Base-by-base conservation (phyloP, 53 echinoderm and acorn worm genomes). In the Luidia sarsii region DNA sequence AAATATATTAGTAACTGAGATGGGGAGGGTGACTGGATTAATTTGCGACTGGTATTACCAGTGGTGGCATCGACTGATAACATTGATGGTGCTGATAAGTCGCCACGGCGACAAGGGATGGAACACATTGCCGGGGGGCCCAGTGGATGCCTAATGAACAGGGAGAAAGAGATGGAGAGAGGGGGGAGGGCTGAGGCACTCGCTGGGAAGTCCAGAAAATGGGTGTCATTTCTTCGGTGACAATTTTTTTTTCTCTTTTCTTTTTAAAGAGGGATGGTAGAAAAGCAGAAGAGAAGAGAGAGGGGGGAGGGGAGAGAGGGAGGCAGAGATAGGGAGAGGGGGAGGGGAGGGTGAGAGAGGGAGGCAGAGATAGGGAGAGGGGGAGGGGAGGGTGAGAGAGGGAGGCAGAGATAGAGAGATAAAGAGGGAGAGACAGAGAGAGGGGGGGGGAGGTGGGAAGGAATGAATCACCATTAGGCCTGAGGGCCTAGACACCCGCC, bases 1-100 rank as follows among this genome's bases (percentile, higher is more conserved):
- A 61, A 15, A 59, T 77, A 60, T 77, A 77, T 77, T 77, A 77
- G 77, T 77, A 77, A 60, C 77, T 46, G 32, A 77, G 60, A 59
- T 77, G 16, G 77, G n/a, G n/a, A n/a, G n/a, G n/a, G n/a, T n/a
- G n/a, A n/a, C n/a, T 27, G 77, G 77, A 77, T 77, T 77, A 77
- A 77, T 77, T 77, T 61, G 77, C 59, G 59, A 46, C 60, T 48
- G 48, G 61, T 43, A 61, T 61, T 77, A 41, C 59, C 55, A 33
- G 30, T 34, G 63, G 67, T 67, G 43, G 67, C 67, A 24, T n/a
- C 31, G 11, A 35, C 61, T 38, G 72, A 71, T 56, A 74, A 74
- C 74, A 57, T 41, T 74, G 74, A 77, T 77, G 77, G 77, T 45
- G 22, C 46, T 43, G 77, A 61, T 77, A 77, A 77, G 61, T 60